phyloP scores from a whole-genome alignment of 1,140 invertebrate species.

The Andrena cerasifolii region DNA sequence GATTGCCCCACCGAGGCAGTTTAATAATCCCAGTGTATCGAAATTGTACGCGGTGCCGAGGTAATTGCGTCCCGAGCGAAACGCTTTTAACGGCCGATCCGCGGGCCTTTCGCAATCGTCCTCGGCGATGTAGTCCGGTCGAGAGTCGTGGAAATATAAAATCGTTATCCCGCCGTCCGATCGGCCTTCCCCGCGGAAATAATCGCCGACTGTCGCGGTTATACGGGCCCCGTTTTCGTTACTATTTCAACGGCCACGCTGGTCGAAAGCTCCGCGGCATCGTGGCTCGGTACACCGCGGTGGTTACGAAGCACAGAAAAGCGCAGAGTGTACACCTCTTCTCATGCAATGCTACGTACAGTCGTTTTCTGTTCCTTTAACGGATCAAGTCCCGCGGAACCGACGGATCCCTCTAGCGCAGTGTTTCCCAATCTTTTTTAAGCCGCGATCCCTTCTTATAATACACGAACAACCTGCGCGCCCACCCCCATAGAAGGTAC shows the following conservation, averaged over 20 bases:
- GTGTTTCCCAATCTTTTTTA: too few species aligned
- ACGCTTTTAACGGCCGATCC: background rate
- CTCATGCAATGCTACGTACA: conserved; percentile 51
- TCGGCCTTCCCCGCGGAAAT: background rate
- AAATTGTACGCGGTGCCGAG: conserved; percentile 11
- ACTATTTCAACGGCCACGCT: background rate
- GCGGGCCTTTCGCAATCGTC: background rate
- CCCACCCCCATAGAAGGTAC: too few species aligned
- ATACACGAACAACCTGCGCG: too few species aligned
- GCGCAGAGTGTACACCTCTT: conserved; percentile 50
- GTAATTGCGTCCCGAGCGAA: conserved; percentile 15
- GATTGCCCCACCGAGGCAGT: conserved; percentile 22
- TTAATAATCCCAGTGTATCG: conserved; percentile 10
- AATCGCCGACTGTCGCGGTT: background rate
- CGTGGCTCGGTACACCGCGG: background rate
- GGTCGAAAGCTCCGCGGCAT: background rate
- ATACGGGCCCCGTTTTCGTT: too few species aligned
- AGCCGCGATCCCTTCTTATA: too few species aligned
- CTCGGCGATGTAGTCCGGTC: background rate
- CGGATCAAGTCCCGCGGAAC: conserved; percentile 23
- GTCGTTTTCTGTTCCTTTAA: conserved; percentile 3
- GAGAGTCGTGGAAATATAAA: background rate
- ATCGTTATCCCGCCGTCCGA: background rate
- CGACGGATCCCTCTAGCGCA: conserved; percentile 20
- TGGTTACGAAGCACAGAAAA: conserved; percentile 58